Percentiles rank a stretch among this genome's conserved stretches.
Evolutionary conservation across 2,888 invertebrate species (phyloP).

Genomic region (Stenurella melanura): DNA sequence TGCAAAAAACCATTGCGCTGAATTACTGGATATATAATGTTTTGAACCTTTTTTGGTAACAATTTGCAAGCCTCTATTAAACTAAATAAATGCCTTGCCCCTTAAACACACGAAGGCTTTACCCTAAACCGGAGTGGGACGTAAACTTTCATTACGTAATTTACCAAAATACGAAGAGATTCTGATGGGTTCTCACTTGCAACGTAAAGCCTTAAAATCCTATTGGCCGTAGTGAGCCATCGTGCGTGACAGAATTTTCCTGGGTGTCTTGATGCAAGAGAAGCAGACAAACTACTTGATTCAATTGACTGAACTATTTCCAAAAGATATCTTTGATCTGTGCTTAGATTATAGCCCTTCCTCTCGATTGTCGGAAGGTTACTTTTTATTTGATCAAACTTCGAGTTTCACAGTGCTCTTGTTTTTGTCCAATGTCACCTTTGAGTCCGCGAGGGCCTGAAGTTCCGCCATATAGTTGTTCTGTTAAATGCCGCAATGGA

Average conservation of each 20-base stretch:
- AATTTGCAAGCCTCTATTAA: too few species aligned
- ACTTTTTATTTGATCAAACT: constrained; percentile 24
- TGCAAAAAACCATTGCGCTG: too few species aligned
- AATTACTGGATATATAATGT: too few species aligned
- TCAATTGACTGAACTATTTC: too few species aligned
- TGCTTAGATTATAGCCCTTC: constrained; percentile 34
- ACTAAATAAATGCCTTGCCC: constrained; percentile 19
- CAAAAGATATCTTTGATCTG: too few species aligned
- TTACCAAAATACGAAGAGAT: constrained; percentile 1
- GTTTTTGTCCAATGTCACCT: constrained; percentile 33
- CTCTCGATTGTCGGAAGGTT: constrained; percentile 27
- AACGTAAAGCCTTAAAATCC: constrained; percentile 27
- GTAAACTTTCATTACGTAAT: constrained; percentile 27
- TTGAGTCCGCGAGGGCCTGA: constrained; percentile 23
- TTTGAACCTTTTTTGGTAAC: background rate
- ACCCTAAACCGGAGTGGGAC: constrained; percentile 17
- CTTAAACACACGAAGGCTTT: constrained; percentile 11
- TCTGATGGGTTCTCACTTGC: constrained; percentile 10
- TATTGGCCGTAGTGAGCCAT: too few species aligned
- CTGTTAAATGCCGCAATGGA: background rate
- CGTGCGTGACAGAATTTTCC: constrained; percentile 15
- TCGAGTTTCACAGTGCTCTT: constrained; percentile 32
- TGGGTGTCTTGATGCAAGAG: constrained; percentile 12
- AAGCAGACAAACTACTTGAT: constrained; percentile 13
- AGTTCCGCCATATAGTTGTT: constrained; percentile 30